Conservation (phyloP, 2,113 vertebrate genomes). For the Trematomus loennbergii region DNA sequence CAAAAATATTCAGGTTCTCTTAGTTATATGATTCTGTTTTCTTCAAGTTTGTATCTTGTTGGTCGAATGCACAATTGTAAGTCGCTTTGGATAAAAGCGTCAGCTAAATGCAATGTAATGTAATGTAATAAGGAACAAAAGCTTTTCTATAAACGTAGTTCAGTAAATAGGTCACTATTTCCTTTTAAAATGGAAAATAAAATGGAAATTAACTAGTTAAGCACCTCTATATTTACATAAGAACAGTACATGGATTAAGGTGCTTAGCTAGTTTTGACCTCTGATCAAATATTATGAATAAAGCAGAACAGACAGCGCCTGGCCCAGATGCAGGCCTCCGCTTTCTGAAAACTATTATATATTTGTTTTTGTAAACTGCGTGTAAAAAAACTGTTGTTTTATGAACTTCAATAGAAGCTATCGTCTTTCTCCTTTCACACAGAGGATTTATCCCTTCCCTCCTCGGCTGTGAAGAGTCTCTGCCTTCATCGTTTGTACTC, state of each 20-base stretch:
- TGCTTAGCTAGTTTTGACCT: neutral
- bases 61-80: no score
- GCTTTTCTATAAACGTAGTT: neutral
- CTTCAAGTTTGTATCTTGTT: no score
- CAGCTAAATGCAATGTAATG: no score
- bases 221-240: neutral
- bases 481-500: constrained; percentile 27
- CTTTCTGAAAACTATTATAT: neutral
- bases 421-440: constrained; percentile 44
- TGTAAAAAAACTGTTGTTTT: constrained; percentile 27
- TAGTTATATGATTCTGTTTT: no score
- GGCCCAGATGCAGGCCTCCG: neutral
- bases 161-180: neutral
- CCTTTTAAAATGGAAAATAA: neutral
- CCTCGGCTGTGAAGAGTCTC: constrained; percentile 15
- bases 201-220: neutral
- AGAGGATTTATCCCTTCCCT: constrained; percentile 4
- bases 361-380: neutral
- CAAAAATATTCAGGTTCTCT: neutral
- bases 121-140: neutral
- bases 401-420: constrained; percentile 17
- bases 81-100: no score
- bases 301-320: neutral
- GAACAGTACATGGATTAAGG: neutral
- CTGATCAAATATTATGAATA: neutral